Evolutionary conservation across 1,140 invertebrate species (phyloP).

Genomic region (Acyrthosiphon pisum): DNA sequence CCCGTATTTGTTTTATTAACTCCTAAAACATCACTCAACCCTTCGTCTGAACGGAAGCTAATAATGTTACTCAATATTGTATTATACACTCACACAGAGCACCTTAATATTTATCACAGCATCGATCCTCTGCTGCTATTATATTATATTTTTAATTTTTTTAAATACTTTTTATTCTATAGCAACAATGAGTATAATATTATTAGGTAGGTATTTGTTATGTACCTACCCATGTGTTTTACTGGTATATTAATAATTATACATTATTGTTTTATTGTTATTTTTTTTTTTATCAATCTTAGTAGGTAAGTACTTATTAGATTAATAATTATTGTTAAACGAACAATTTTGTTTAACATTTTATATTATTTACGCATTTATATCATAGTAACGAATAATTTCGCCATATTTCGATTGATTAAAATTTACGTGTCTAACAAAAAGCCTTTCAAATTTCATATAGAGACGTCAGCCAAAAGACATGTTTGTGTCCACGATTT

Average conservation of each 20-base stretch:
- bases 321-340: too few species aligned
- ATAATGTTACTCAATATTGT: neutral
- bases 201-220: neutral
- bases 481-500: too few species aligned
- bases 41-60: neutral
- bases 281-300: too few species aligned
- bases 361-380: too few species aligned
- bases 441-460: neutral
- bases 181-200: neutral
- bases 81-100: neutral
- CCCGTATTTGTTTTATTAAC: slow-evolving; percentile 29
- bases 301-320: too few species aligned
- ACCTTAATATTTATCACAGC: slow-evolving; percentile 14
- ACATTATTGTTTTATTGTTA: neutral
- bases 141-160: neutral
- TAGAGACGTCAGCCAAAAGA: neutral
- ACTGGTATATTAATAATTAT: neutral
- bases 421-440: too few species aligned
- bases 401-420: too few species aligned
- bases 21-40: slow-evolving; percentile 13
- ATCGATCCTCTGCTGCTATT: neutral
- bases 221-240: neutral
- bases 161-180: slow-evolving; percentile 21
- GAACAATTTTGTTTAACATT: too few species aligned
- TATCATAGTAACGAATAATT: too few species aligned